A percentile compares a stretch with the other conserved stretches of the same genome.
phyloP scores from a whole-genome alignment of 2,113 vertebrate species.

The Aix galericulata region DNA sequence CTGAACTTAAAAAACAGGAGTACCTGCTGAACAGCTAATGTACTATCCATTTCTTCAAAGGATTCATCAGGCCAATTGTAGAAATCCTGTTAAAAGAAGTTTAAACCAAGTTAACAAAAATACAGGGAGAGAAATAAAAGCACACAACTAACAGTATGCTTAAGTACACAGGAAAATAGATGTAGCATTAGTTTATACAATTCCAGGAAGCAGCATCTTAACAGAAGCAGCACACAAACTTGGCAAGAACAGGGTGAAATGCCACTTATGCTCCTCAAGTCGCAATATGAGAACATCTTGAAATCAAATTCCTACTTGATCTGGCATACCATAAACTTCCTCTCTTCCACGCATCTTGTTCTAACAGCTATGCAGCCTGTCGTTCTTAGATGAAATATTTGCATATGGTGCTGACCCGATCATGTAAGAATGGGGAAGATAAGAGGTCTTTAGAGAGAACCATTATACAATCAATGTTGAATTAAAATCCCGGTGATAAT shows the following conservation, averaged over 20 bases:
- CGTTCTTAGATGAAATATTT: rapidly evolving
- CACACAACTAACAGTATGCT: not conserved
- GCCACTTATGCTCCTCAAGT: rapidly evolving
- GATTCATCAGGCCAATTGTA: slow-evolving; percentile 99
- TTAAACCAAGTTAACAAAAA: not conserved
- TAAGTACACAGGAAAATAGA: not conserved
- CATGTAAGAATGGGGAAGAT: not conserved
- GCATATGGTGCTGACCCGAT: not conserved
- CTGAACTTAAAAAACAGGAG: not conserved
- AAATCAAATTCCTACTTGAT: not conserved
- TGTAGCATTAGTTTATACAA: not conserved
- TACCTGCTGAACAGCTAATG: slow-evolving; percentile 97
- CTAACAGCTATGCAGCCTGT: not conserved
- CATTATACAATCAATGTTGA: not conserved
- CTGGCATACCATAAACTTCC: rapidly evolving
- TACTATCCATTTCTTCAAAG: slow-evolving; percentile 99
- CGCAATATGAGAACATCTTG: not conserved
- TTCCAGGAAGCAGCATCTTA: slow-evolving; percentile 32
- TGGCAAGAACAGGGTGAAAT: not conserved
- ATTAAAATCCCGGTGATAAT: not conserved
- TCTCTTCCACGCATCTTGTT: not conserved
- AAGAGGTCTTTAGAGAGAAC: not conserved
- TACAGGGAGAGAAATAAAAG: not conserved
- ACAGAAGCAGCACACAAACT: not conserved
- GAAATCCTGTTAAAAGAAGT: slow-evolving; percentile 85